These are phyloP conservation scores for Actinia tenebrosa DNA, from an alignment of 64 coral and sea anemone species.

Conservation along the genomic window DNA sequence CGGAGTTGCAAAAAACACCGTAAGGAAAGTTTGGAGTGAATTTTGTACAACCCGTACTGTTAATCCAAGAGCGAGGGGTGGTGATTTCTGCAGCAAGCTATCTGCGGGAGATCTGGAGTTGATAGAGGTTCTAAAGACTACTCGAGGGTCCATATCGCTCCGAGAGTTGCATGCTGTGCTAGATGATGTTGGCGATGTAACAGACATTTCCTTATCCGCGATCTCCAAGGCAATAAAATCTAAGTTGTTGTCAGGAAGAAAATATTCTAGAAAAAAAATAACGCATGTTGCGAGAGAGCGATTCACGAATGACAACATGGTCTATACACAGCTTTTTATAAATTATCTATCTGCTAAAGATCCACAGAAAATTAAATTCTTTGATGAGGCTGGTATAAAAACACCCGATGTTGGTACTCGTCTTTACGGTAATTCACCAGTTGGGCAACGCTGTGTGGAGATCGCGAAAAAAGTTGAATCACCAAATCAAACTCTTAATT, in stretches of 20 bases:
- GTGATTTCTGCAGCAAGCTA: too few relatives aligned
- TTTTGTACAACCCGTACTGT: too few relatives aligned
- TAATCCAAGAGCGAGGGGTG: too few relatives aligned
- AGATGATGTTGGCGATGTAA: too few relatives aligned
- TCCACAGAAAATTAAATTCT: conserved; percentile 37
- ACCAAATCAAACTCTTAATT: conserved; percentile 10
- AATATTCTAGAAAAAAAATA: conserved; percentile 30
- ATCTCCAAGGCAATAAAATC: conserved; percentile 33
- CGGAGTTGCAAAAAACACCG: too few relatives aligned
- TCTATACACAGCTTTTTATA: conserved; percentile 52
- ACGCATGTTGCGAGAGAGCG: neutral
- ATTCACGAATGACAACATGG: conserved; percentile 36
- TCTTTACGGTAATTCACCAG: conserved; percentile 32
- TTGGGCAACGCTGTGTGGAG: conserved; percentile 4
- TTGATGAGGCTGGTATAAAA: conserved; percentile 50
- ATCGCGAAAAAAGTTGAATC: neutral
- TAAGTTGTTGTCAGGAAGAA: conserved; percentile 16
- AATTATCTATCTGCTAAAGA: conserved; percentile 49
- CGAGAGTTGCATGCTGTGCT: too few relatives aligned
- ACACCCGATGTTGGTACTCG: conserved; percentile 30
- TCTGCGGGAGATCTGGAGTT: too few relatives aligned
- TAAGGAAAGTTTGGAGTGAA: too few relatives aligned
- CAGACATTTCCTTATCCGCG: too few relatives aligned
- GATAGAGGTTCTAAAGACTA: too few relatives aligned
- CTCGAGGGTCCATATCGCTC: too few relatives aligned